Evolutionary conservation across 2,113 vertebrate species (phyloP).

Genomic region (Malurus cyaneus): DNA sequence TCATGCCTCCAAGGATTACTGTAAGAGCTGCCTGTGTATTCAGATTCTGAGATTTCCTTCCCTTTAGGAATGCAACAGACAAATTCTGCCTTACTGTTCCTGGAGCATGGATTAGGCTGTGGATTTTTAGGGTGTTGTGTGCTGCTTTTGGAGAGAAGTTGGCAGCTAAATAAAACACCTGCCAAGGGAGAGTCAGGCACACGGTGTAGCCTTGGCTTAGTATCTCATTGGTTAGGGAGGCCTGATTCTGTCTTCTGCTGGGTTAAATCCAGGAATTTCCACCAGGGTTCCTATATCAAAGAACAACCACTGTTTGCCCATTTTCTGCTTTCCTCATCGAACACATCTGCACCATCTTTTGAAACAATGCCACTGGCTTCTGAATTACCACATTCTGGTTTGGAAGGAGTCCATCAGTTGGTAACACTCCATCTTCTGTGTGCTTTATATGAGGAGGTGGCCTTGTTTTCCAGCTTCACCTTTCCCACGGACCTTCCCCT

Average conservation of each 20-base stretch:
- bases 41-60: not conserved
- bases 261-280: not conserved
- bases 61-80: not conserved
- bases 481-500: not conserved
- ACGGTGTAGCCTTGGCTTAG: not conserved
- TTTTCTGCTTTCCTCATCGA: not conserved
- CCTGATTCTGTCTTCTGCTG: constrained; percentile 13
- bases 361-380: not conserved
- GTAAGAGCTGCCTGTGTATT: not conserved
- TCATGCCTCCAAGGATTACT: not conserved
- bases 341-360: not conserved
- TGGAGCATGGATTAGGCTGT: not conserved
- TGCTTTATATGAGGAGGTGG: not conserved
- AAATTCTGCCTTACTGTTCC: not conserved
- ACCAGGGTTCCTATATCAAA: not conserved
- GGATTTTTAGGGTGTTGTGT: not conserved
- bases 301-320: not conserved
- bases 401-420: not conserved
- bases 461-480: not conserved
- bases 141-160: not conserved
- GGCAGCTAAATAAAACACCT: not conserved
- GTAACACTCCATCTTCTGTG: not conserved
- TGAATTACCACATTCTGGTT: not conserved
- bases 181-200: not conserved
- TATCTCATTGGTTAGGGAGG: not conserved